Evolutionary conservation across 2,888 invertebrate species (phyloP).

Genomic region (Meghimatium bilineatum): DNA sequence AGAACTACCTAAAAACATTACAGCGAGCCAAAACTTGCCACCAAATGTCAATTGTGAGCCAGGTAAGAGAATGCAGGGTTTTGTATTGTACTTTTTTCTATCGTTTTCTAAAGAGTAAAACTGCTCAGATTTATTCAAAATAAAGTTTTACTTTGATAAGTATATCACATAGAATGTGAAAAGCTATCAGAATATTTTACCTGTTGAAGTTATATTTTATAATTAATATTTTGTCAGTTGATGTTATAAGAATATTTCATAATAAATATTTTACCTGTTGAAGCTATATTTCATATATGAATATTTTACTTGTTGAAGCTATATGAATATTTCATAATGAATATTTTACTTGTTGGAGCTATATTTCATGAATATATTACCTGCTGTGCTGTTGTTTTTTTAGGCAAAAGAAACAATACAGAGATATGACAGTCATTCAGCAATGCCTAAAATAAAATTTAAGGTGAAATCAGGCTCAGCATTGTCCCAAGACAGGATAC

Average conservation of each 20-base stretch:
- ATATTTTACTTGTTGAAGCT: too few relatives aligned
- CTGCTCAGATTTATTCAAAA: too few relatives aligned
- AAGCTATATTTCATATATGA: too few relatives aligned
- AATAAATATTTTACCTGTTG: too few relatives aligned
- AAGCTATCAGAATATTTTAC: too few relatives aligned
- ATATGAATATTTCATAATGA: too few relatives aligned
- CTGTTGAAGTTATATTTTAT: too few relatives aligned
- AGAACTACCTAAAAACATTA: conserved; percentile 62
- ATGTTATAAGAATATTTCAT: too few relatives aligned
- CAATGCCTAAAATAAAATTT: conserved; percentile 61
- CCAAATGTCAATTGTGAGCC: conserved; percentile 66
- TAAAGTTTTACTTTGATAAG: neutral
- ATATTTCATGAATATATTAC: too few relatives aligned
- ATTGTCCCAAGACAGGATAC: conserved; percentile 61
- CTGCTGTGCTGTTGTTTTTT: too few relatives aligned
- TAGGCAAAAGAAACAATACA: conserved; percentile 66
- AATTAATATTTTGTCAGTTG: too few relatives aligned
- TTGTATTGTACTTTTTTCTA: neutral
- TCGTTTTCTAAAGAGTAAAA: neutral
- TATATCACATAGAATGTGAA: neutral
- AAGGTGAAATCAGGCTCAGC: conserved; percentile 67
- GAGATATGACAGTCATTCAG: conserved; percentile 60
- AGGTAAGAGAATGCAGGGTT: conserved; percentile 55
- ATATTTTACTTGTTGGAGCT: too few relatives aligned
- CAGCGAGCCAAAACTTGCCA: conserved; percentile 72